A percentile compares a stretch with the other conserved stretches of the same genome.
phyloP scores from a whole-genome alignment of 2,888 invertebrate genomes.

The Tanypteryx hageni region DNA sequence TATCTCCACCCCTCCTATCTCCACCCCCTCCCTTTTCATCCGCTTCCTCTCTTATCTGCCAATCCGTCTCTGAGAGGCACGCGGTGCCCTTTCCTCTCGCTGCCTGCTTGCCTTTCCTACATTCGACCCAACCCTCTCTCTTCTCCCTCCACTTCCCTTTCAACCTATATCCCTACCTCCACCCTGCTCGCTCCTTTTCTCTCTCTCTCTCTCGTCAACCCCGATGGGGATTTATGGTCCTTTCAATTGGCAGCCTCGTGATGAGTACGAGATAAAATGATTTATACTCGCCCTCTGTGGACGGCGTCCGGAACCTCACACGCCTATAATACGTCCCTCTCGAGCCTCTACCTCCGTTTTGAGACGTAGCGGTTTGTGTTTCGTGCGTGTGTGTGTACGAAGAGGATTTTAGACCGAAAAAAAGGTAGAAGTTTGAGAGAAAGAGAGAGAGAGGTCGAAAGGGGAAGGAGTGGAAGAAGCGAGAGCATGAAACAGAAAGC shows the following conservation, averaged over 20 bases:
- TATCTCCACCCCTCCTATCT: not conserved
- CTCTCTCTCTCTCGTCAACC: conserved; percentile 51
- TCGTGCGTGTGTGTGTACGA: not conserved
- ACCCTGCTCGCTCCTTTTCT: not conserved
- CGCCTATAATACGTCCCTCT: conserved; percentile 20
- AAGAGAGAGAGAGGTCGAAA: not conserved
- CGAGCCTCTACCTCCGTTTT: not conserved
- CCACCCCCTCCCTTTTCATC: not conserved
- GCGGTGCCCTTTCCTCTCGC: not conserved
- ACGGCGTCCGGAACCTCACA: conserved; percentile 63
- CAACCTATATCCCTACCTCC: not conserved
- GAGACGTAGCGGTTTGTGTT: not conserved
- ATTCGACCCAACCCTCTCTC: not conserved
- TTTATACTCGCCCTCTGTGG: conserved; percentile 61
- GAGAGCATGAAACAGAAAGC: not conserved
- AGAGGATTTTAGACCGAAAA: not conserved
- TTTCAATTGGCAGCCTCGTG: conserved; percentile 64
- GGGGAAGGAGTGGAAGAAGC: not conserved
- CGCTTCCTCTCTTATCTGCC: not conserved
- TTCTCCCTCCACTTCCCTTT: not conserved
- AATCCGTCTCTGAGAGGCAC: conserved; percentile 10
- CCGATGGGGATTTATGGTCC: conserved; percentile 64
- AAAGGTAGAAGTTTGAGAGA: not conserved
- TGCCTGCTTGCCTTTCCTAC: not conserved
- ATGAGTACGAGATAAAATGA: conserved; percentile 64